phyloP scores from a whole-genome alignment of 1,140 invertebrate genomes.

The Trachelipus rathkii region DNA sequence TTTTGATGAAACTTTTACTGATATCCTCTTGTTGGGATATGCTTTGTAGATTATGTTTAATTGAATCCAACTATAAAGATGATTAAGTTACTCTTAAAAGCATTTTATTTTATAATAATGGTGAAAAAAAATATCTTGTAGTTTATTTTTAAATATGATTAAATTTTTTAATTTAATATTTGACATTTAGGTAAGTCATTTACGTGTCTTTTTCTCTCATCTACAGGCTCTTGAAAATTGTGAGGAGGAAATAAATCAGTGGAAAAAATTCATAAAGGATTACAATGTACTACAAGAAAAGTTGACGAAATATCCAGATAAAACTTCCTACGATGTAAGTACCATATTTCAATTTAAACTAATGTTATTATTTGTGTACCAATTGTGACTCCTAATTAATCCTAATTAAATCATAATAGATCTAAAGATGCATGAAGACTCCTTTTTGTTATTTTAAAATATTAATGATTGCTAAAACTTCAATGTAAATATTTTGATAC shows the following conservation, averaged over 20 bases:
- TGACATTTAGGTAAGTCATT: no score
- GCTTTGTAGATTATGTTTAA: not conserved
- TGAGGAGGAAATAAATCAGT: slow-evolving; percentile 4
- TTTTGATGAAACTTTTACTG: not conserved
- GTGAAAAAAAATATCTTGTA: not conserved
- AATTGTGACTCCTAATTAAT: not conserved
- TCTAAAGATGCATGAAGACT: no score
- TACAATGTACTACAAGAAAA: slow-evolving; percentile 23
- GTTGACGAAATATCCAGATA: slow-evolving; percentile 23
- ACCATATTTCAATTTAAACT: not conserved
- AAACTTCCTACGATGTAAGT: slow-evolving; percentile 23
- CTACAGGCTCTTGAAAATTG: slow-evolving; percentile 7
- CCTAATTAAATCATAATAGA: no score
- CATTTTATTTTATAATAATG: not conserved
- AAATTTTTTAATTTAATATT: not conserved
- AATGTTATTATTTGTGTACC: not conserved
- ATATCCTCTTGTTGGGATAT: not conserved
- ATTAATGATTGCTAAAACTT: no score
- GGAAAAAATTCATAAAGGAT: slow-evolving; percentile 23
- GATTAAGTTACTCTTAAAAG: not conserved
- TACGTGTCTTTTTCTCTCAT: no score
- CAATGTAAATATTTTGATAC: not conserved
- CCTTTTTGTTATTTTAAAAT: no score
- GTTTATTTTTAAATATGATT: not conserved
- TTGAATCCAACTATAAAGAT: not conserved